Conservation (phyloP, 1,140 invertebrate genomes). For the Streblospio benedicti region DNA sequence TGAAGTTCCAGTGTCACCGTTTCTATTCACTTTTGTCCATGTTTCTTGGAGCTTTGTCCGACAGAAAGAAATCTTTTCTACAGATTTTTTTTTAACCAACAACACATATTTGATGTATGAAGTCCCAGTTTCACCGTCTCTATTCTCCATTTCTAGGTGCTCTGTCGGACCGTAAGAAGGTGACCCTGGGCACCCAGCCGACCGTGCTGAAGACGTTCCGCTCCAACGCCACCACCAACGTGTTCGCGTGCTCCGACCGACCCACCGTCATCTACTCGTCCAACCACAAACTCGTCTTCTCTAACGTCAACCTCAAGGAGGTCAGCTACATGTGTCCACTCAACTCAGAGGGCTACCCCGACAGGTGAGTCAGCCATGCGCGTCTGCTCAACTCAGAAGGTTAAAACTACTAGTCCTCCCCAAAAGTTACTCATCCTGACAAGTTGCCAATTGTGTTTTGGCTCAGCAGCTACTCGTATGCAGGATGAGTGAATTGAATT, state of each 20-base stretch:
- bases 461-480: too few relatives aligned
- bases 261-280: conserved; percentile 98
- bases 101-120: too few relatives aligned
- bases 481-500: too few relatives aligned
- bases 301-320: conserved; percentile 96
- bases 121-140: not conserved
- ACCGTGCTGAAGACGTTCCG: conserved; percentile 84
- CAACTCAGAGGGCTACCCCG: conserved; percentile 86
- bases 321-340: conserved; percentile 97
- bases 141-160: conserved; percentile 23
- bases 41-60: too few relatives aligned
- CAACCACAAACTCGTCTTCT: conserved; percentile 97
- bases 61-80: too few relatives aligned
- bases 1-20: too few relatives aligned
- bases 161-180: conserved; percentile 47
- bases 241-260: conserved; percentile 96
- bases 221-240: conserved; percentile 86
- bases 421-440: too few relatives aligned
- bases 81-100: too few relatives aligned
- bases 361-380: conserved; percentile 54
- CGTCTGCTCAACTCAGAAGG: too few relatives aligned
- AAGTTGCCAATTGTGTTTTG: too few relatives aligned
- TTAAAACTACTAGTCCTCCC: too few relatives aligned
- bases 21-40: too few relatives aligned
- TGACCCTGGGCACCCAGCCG: conserved; percentile 93